Percentiles rank a stretch among this genome's conserved stretches.
phyloP scores from a whole-genome alignment of 2,797 vertebrate species.

The Myripristis murdjan region DNA sequence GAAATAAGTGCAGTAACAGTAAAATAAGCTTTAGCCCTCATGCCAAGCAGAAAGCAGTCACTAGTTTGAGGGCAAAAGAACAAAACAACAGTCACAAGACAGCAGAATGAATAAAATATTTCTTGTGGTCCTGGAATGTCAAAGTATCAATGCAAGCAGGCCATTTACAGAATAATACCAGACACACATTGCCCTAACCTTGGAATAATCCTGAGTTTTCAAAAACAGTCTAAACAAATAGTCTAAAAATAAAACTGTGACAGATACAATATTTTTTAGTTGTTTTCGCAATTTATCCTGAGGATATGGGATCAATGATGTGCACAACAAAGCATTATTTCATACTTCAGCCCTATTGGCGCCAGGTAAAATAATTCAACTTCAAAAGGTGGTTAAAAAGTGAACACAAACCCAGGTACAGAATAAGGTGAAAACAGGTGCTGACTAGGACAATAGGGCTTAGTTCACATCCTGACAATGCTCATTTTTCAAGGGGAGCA shows the following conservation, averaged over 20 bases:
- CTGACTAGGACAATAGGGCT: slow-evolving; percentile 63
- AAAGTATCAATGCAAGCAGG: not conserved
- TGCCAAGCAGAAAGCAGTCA: not conserved
- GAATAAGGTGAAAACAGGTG: slow-evolving; percentile 61
- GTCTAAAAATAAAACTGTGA: slow-evolving; percentile 19
- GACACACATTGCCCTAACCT: slow-evolving; percentile 20
- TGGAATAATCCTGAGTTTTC: not conserved
- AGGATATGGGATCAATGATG: slow-evolving; percentile 18
- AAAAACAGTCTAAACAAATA: slow-evolving; percentile 4
- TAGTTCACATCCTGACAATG: slow-evolving; percentile 73
- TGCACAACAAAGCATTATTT: slow-evolving; percentile 6
- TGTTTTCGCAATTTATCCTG: not conserved
- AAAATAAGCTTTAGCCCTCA: not conserved
- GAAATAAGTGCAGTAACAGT: slow-evolving; percentile 3
- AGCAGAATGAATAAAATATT: not conserved
- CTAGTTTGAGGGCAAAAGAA: slow-evolving; percentile 1
- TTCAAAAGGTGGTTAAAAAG: slow-evolving; percentile 27
- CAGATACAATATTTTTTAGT: not conserved
- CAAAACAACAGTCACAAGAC: not conserved
- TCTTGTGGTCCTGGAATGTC: not conserved
- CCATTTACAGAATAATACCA: slow-evolving; percentile 6
- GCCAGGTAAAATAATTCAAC: slow-evolving; percentile 33
- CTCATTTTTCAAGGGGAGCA: slow-evolving; percentile 77
- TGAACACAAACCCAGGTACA: slow-evolving; percentile 38
- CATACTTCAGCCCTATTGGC: slow-evolving; percentile 8